These are phyloP conservation scores for Aphelenchoides bicaudatus DNA, from an alignment of 2,888 invertebrate species.

Conservation along the genomic window DNA sequence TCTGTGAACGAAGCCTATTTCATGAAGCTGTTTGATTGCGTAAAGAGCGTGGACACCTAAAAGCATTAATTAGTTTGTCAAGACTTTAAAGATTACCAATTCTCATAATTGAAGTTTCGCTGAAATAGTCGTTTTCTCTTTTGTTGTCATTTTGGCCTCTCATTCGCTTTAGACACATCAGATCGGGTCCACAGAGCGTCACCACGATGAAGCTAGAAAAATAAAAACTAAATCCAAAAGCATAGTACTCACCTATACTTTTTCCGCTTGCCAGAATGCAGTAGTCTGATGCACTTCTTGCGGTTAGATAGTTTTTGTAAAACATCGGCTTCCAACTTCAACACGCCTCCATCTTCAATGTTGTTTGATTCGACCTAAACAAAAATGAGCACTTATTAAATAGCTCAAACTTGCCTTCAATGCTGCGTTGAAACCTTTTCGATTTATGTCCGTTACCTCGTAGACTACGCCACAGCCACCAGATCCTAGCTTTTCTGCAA, in stretches of 20 bases:
- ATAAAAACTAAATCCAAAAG: neutral
- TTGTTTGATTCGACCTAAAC: conserved; percentile 14
- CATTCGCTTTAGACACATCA: conserved; percentile 29
- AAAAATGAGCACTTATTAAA: neutral
- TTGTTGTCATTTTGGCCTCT: neutral
- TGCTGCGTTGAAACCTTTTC: conserved; percentile 12
- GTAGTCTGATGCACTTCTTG: conserved; percentile 25
- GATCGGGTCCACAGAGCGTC: conserved; percentile 47
- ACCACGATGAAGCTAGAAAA: conserved; percentile 36
- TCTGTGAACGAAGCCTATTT: conserved; percentile 33
- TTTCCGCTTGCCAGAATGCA: conserved; percentile 15
- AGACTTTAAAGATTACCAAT: too few relatives aligned
- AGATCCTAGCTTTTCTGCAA: conserved; percentile 27
- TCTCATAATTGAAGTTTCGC: conserved; percentile 10
- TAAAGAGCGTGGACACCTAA: neutral
- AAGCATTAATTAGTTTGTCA: too few relatives aligned
- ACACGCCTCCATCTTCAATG: conserved; percentile 24
- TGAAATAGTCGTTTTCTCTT: conserved; percentile 24
- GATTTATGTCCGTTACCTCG: conserved; percentile 24
- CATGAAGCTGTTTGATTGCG: conserved; percentile 47
- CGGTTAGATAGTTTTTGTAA: conserved; percentile 22
- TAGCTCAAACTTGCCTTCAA: conserved; percentile 10
- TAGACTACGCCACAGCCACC: conserved; percentile 29
- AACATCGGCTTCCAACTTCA: conserved; percentile 32
- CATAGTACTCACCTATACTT: conserved; percentile 29